phyloP scores from a whole-genome alignment of 2,888 invertebrate species.

The Oegoconia quadripuncta region DNA sequence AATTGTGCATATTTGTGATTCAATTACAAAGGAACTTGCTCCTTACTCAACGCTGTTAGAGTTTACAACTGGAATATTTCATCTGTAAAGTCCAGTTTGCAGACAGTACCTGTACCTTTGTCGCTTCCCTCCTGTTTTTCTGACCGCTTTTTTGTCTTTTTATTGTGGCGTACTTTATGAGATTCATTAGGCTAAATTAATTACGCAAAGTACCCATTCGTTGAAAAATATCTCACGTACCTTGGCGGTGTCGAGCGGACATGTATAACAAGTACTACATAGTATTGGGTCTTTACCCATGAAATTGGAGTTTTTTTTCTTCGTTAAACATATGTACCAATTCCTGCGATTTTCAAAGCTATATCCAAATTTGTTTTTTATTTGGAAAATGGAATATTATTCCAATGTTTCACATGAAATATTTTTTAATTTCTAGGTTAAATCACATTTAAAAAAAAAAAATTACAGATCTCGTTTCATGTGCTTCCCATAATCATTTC shows the following conservation, averaged over 20 bases:
- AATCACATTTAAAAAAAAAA: too few species aligned
- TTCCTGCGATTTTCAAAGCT: too few species aligned
- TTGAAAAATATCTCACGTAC: slow-evolving; percentile 25
- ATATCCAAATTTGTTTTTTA: too few species aligned
- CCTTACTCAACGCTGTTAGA: slow-evolving; percentile 26
- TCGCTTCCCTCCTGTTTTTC: slow-evolving; percentile 33
- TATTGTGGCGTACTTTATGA: slow-evolving; percentile 30
- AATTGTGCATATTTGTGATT: slow-evolving; percentile 28
- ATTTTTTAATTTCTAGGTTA: too few species aligned
- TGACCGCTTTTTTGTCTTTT: slow-evolving; percentile 34
- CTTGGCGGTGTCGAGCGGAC: slow-evolving; percentile 10
- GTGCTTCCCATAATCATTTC: too few species aligned
- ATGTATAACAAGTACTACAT: too few species aligned
- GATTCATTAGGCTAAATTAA: slow-evolving; percentile 36
- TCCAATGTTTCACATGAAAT: too few species aligned
- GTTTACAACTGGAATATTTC: slow-evolving; percentile 12
- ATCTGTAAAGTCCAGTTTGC: slow-evolving; percentile 12
- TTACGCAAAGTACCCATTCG: slow-evolving; percentile 22
- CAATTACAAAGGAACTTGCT: slow-evolving; percentile 24
- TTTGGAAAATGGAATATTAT: too few species aligned
- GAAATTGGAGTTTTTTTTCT: too few species aligned
- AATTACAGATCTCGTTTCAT: too few species aligned
- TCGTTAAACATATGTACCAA: too few species aligned
- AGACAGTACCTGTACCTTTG: slow-evolving; percentile 24
- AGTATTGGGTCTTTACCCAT: too few species aligned